These are phyloP conservation scores for Halcyon smyrnensis DNA, from an alignment of 2,797 vertebrate genomes.

Conservation along the genomic window DNA sequence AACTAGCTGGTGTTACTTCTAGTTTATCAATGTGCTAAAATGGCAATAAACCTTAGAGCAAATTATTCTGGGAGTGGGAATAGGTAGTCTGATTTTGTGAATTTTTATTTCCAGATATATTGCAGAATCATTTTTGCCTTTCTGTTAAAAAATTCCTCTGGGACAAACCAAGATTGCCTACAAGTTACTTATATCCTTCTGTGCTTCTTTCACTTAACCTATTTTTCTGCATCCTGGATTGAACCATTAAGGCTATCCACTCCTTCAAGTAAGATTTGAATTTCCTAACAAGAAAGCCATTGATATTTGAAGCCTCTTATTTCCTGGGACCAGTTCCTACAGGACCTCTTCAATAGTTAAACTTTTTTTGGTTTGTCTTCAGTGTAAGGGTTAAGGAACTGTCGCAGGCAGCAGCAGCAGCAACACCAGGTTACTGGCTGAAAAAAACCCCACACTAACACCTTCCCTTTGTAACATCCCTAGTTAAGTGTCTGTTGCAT, in stretches of 20 bases:
- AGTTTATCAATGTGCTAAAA: neutral
- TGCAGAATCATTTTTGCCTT: neutral
- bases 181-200: neutral
- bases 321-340: neutral
- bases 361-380: neutral
- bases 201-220: neutral
- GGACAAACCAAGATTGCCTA: neutral
- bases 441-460: neutral
- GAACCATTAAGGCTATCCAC: neutral
- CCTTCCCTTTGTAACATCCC: neutral
- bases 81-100: neutral
- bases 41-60: neutral
- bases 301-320: neutral
- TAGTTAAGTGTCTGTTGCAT: neutral
- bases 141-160: neutral
- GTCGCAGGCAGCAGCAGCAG: neutral
- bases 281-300: neutral
- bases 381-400: neutral
- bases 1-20: neutral
- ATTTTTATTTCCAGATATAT: neutral
- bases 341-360: neutral
- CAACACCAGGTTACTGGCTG: neutral
- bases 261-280: neutral
- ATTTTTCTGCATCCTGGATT: neutral
- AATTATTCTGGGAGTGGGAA: neutral